Conservation (phyloP, 1,140 invertebrate species). For the Drosophila kanapiae region DNA sequence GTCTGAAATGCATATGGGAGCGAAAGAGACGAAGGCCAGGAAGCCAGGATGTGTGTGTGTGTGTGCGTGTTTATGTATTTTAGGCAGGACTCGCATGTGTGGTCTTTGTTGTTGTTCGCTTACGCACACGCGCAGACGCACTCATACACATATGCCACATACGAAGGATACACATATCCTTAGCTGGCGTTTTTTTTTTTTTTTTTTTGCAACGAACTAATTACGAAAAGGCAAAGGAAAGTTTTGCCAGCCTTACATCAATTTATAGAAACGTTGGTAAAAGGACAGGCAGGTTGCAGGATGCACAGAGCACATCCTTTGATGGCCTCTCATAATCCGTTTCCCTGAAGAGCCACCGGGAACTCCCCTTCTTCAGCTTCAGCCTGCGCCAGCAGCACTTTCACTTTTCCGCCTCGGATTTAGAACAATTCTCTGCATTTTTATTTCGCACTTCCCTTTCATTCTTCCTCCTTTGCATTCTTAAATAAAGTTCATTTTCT, state of each 20-base stretch:
- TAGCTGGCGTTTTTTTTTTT: background rate
- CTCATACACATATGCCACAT: background rate
- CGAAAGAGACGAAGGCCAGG: constrained; percentile 12
- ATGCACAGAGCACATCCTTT: constrained; percentile 16
- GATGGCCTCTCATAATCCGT: constrained; percentile 7
- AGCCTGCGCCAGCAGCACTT: constrained; percentile 33
- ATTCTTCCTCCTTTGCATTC: constrained; percentile 10
- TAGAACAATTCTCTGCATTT: constrained; percentile 76
- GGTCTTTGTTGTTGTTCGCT: constrained; percentile 26
- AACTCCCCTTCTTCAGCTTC: constrained; percentile 1
- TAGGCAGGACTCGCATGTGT: constrained; percentile 44
- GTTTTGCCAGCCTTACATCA: constrained; percentile 54
- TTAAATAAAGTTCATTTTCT: constrained; percentile 41
- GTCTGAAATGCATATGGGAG: constrained; percentile 8
- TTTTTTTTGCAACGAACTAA: constrained; percentile 55
- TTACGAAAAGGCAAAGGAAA: constrained; percentile 74
- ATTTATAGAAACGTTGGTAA: constrained; percentile 23
- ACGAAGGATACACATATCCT: constrained; percentile 31
- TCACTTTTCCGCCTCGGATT: constrained; percentile 61
- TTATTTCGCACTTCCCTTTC: constrained; percentile 45
- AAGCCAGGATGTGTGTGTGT: constrained; percentile 10
- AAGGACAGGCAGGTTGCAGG: background rate
- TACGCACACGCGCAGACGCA: constrained; percentile 45
- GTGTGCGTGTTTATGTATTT: constrained; percentile 53
- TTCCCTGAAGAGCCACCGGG: background rate